Evolutionary conservation across 2,113 vertebrate species (phyloP).

Genomic region (Myotis brandtii): DNA sequence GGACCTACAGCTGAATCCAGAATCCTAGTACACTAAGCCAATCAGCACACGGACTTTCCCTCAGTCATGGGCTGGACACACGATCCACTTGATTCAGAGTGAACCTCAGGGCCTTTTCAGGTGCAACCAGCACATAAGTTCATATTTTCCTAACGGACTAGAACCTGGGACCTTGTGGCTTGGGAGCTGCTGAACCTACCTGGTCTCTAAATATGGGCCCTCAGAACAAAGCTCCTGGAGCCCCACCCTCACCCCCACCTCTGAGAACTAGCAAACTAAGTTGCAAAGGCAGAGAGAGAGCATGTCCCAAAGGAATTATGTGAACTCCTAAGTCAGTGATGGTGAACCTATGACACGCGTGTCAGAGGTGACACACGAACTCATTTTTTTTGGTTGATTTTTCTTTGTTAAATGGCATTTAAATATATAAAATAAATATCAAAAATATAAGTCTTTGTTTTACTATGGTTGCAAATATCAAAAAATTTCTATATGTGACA

Average conservation of each 20-base stretch:
- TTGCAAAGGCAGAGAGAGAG: background rate
- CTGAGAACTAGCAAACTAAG: background rate
- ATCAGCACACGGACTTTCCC: background rate
- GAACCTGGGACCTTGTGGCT: background rate
- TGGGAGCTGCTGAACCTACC: background rate
- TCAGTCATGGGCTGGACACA: background rate
- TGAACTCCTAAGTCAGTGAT: background rate
- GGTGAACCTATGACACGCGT: no score
- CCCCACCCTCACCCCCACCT: no score
- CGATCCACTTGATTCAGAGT: background rate
- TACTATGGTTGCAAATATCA: no score
- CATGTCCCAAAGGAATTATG: background rate
- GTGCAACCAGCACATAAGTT: background rate
- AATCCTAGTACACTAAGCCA: background rate
- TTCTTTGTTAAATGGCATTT: no score
- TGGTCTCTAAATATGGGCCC: background rate
- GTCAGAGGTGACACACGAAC: no score
- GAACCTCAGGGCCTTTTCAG: background rate
- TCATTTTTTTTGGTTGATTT: no score
- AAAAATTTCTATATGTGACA: no score
- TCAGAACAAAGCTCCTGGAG: background rate
- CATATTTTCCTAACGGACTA: background rate
- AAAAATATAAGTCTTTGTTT: no score
- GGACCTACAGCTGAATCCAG: background rate
- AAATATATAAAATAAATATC: no score